Evolutionary conservation across 2,113 vertebrate species (phyloP).

Genomic region (Neotragus pygmaeus): DNA sequence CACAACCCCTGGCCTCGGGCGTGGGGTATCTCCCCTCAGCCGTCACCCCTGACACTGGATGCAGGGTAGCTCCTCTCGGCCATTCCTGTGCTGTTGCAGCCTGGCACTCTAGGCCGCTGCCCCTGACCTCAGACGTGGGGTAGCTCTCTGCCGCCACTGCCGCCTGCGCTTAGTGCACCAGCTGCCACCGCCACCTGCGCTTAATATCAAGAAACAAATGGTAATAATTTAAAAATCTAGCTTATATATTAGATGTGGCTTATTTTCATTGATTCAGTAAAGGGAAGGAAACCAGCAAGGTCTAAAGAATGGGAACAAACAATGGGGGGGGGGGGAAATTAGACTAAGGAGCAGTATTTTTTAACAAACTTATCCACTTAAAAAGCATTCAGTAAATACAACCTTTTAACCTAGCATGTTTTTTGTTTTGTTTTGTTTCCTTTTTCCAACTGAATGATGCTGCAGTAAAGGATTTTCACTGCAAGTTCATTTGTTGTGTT

Average conservation of each 20-base stretch:
- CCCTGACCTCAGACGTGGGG: too few species aligned
- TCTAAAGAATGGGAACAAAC: neutral
- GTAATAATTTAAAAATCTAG: neutral
- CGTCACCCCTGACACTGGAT: accelerated
- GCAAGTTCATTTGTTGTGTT: neutral
- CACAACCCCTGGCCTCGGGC: too few species aligned
- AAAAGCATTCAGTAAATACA: neutral
- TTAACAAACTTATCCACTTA: neutral
- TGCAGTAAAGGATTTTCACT: neutral
- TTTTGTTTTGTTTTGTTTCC: neutral
- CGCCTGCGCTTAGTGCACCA: accelerated
- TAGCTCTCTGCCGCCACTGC: accelerated
- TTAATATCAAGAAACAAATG: neutral
- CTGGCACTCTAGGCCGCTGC: too few species aligned
- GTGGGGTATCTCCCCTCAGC: accelerated
- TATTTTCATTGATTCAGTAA: neutral
- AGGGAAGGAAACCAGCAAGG: neutral
- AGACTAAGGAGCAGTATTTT: neutral
- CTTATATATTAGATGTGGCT: neutral
- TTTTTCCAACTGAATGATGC: neutral
- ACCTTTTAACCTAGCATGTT: neutral
- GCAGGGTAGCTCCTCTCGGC: too few species aligned
- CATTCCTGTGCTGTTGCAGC: accelerated
- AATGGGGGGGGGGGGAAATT: neutral
- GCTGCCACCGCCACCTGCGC: too few species aligned